Conservation (phyloP, 2,113 vertebrate genomes). For the Ictalurus punctatus region DNA sequence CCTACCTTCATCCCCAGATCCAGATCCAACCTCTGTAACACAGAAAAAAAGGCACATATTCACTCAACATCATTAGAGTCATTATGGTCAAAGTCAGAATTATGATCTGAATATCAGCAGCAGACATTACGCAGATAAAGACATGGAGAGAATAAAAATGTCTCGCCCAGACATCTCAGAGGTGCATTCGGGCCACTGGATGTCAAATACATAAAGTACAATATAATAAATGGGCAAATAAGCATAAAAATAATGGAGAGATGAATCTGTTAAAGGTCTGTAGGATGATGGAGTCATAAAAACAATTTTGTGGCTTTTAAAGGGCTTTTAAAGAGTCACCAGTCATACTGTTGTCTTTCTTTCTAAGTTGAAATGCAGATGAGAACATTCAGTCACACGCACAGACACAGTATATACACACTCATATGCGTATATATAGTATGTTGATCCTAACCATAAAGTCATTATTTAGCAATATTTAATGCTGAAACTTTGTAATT, state of each 20-base stretch:
- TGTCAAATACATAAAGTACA: neutral
- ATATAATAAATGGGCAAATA: neutral
- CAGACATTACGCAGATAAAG: neutral
- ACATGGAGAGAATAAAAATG: neutral
- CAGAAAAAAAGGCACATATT: neutral
- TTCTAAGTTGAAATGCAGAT: neutral
- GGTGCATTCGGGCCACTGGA: neutral
- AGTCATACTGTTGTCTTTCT: neutral
- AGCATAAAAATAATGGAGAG: neutral
- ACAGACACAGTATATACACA: neutral
- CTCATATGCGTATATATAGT: neutral
- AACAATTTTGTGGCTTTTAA: neutral
- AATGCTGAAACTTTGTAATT: neutral
- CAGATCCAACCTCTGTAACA: constrained; percentile 72
- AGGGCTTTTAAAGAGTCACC: neutral
- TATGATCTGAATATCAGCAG: neutral
- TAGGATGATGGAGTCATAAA: neutral
- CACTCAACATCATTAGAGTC: constrained; percentile 7
- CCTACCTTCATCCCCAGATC: constrained; percentile 77
- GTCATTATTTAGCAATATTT: neutral
- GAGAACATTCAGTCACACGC: neutral
- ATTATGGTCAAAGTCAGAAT: constrained; percentile 6
- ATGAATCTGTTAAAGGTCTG: constrained; percentile 2
- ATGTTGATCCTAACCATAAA: neutral
- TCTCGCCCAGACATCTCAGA: neutral